These are phyloP conservation scores for Drosophila tsacasi DNA, from an alignment of 1,140 invertebrate genomes.

Conservation along the genomic window DNA sequence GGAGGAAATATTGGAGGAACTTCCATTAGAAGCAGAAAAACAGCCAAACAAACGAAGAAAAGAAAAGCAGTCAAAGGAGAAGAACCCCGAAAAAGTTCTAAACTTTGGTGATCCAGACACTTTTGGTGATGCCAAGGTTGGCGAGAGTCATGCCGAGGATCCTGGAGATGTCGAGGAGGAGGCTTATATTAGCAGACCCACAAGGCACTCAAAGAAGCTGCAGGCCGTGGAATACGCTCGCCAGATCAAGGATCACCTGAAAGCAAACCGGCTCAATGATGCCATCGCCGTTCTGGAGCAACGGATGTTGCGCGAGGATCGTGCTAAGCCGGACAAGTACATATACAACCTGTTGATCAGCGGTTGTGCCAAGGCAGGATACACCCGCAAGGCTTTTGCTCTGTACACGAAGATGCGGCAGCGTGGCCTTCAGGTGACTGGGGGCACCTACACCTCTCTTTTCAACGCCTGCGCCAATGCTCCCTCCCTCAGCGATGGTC, in stretches of 20 bases:
- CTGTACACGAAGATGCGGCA: slow-evolving; percentile 94
- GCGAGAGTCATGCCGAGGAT: background rate
- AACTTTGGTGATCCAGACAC: slow-evolving; percentile 52
- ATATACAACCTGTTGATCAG: slow-evolving; percentile 93
- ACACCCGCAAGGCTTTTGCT: slow-evolving; percentile 93
- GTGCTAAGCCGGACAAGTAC: slow-evolving; percentile 91
- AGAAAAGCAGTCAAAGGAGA: background rate
- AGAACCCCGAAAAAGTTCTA: background rate
- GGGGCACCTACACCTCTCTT: slow-evolving; percentile 92
- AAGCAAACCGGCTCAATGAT: slow-evolving; percentile 88
- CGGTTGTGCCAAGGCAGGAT: slow-evolving; percentile 92
- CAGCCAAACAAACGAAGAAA: slow-evolving; percentile 1
- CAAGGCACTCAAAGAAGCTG: slow-evolving; percentile 85
- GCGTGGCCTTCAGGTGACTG: slow-evolving; percentile 88
- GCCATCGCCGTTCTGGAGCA: slow-evolving; percentile 91
- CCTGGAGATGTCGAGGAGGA: slow-evolving; percentile 87
- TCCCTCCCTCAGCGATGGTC: slow-evolving; percentile 88
- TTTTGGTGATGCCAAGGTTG: slow-evolving; percentile 45
- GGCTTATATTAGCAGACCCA: slow-evolving; percentile 85
- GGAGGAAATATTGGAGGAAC: slow-evolving; percentile 10
- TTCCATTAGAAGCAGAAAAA: background rate
- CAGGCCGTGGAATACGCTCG: slow-evolving; percentile 88
- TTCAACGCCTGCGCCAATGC: slow-evolving; percentile 95
- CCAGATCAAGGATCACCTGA: slow-evolving; percentile 89
- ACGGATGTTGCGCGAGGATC: slow-evolving; percentile 90